Conservation (phyloP, 2,797 vertebrate species). For the Cephalopachus bancanus region DNA sequence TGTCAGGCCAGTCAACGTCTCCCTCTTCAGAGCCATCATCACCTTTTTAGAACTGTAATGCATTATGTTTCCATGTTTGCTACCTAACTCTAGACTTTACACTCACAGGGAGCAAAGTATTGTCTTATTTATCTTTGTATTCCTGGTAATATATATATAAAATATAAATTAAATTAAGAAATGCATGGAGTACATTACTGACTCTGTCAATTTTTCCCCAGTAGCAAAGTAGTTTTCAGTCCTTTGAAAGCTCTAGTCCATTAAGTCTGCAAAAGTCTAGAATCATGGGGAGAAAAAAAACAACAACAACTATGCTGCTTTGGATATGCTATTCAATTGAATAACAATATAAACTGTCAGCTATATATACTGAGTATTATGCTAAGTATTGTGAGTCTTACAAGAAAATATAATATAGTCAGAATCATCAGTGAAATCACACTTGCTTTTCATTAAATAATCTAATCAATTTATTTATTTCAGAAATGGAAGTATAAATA, state of each 20-base stretch:
- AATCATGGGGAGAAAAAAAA: background rate
- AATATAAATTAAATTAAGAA: slow-evolving; percentile 36
- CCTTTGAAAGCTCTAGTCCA: background rate
- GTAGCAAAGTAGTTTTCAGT: background rate
- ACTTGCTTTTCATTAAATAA: slow-evolving; percentile 40
- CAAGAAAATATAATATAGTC: slow-evolving; percentile 42
- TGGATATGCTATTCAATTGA: background rate
- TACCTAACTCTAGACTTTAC: background rate
- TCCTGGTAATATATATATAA: background rate
- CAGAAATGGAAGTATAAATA: slow-evolving; percentile 29
- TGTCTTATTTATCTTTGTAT: slow-evolving; percentile 9
- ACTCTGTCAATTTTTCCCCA: background rate
- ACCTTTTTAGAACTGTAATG: background rate
- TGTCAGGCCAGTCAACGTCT: background rate
- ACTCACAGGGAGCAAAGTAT: background rate
- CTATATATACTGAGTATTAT: background rate
- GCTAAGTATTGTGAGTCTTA: slow-evolving; percentile 12
- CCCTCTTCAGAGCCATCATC: background rate
- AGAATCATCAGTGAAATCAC: slow-evolving; percentile 9
- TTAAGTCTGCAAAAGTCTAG: slow-evolving; percentile 11
- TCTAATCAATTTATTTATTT: background rate
- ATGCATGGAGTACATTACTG: background rate
- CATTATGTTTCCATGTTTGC: background rate
- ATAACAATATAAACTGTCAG: slow-evolving; percentile 14
- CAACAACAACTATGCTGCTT: background rate